These are phyloP conservation scores for Ophonus ardosiacus DNA, from an alignment of 2,888 invertebrate genomes.

Conservation along the genomic window DNA sequence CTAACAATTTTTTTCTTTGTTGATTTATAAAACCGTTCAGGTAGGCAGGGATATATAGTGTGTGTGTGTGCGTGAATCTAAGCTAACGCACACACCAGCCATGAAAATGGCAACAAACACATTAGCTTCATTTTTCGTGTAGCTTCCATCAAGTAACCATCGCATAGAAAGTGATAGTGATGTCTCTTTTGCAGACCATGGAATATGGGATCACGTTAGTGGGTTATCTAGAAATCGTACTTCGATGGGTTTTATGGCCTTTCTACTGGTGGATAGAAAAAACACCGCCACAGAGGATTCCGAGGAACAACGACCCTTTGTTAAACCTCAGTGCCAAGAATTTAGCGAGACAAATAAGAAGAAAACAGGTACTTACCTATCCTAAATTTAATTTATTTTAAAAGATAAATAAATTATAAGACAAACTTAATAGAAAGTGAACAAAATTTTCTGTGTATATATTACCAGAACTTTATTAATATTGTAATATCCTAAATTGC, in stretches of 20 bases:
- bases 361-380: slow-evolving; percentile 79
- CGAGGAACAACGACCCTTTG: slow-evolving; percentile 76
- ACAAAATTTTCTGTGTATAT: no score
- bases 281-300: slow-evolving; percentile 47
- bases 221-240: not conserved
- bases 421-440: no score
- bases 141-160: not conserved
- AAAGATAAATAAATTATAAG: no score
- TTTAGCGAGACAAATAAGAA: slow-evolving; percentile 83
- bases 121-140: not conserved
- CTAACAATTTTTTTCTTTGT: no score
- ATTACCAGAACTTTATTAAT: no score
- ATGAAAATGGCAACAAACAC: not conserved
- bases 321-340: slow-evolving; percentile 83
- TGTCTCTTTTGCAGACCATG: slow-evolving; percentile 72
- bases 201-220: slow-evolving; percentile 74
- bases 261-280: slow-evolving; percentile 50
- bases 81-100: not conserved
- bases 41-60: no score
- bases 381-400: no score
- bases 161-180: not conserved
- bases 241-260: slow-evolving; percentile 24
- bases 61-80: not conserved
- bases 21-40: no score
- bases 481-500: no score